Evolutionary conservation across 2,113 vertebrate genomes (phyloP), one percentile per base, ranked within the genome.

Genomic region (Orientallactaga bullata): DNA sequence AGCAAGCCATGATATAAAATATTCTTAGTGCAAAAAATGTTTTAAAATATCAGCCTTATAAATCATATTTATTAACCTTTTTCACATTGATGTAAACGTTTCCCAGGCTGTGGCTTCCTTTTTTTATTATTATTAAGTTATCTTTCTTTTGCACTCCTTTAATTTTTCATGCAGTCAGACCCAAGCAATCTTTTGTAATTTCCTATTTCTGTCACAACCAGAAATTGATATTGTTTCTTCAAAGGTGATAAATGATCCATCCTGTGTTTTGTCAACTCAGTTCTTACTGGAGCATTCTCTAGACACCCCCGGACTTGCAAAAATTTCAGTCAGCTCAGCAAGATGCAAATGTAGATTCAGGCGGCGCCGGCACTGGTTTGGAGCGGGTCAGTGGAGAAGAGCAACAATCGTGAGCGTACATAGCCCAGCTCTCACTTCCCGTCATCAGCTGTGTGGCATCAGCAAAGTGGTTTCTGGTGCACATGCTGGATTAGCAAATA

Each of bases 221-320:
- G 72, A 95, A 95, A 95, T 83, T 88, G 73, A 79, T 94, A 91
- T 95, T 85, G 63, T 91, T 89, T 88, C 80, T 73, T 68, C 35
- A 39, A 68, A 88, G 61, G 51, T 91, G 81, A 90, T 91, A 93
- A 95, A 95, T 88, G 92, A 95, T 76, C 81, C 17, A 32, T 37
- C 18, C 24, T 51, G 0, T 69, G 74, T 82, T 91, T 88, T 90
- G 90, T 93, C 85, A 88, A 82, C 81, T 90, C 81, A 23, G 39
- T 85, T 90, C 88, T 76, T 61, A 85, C 73, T 21, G 32, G 81
- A 63, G 63, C 69, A 65, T 88, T 86, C 93, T 94, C 83, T 84
- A 47, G 82, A 82, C 47, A 20, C 35, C 76, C 65, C 13, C 0
- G 0, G 91, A 87, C 77, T 90, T 61, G 66, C 21, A 78, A 82